Conservation (phyloP, 2,888 invertebrate species). For the Sphinx pinastri region DNA sequence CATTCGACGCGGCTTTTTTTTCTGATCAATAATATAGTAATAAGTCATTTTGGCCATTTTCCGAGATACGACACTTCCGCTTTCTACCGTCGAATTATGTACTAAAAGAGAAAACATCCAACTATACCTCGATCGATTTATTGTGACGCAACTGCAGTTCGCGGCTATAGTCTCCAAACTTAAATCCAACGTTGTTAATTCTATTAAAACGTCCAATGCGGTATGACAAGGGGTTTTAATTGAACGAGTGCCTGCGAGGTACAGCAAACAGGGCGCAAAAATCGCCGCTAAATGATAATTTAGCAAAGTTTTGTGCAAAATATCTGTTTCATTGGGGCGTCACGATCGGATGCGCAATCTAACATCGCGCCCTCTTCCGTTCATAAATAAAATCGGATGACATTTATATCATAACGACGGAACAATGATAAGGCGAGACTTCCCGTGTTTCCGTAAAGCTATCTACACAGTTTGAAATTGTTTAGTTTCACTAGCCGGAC, state of each 20-base stretch:
- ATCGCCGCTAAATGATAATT: slow-evolving; percentile 71
- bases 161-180: not conserved
- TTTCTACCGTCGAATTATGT: too few relatives aligned
- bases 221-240: slow-evolving; percentile 22
- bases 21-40: too few relatives aligned
- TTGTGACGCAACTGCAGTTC: too few relatives aligned
- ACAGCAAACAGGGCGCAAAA: slow-evolving; percentile 58
- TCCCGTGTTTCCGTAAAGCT: slow-evolving; percentile 53
- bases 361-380: slow-evolving; percentile 68
- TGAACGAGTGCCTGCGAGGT: not conserved
- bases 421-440: slow-evolving; percentile 70
- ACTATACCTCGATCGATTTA: too few relatives aligned
- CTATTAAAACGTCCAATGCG: slow-evolving; percentile 12
- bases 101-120: too few relatives aligned
- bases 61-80: too few relatives aligned
- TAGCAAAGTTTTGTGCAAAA: slow-evolving; percentile 63
- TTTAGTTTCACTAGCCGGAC: slow-evolving; percentile 24
- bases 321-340: slow-evolving; percentile 71
- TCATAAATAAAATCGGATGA: slow-evolving; percentile 75
- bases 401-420: slow-evolving; percentile 77
- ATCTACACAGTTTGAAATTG: slow-evolving; percentile 34
- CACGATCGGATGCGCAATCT: slow-evolving; percentile 70
- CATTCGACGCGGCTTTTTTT: too few relatives aligned
- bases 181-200: slow-evolving; percentile 2
- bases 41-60: too few relatives aligned